Percentiles rank a stretch among this genome's conserved stretches.
Conservation (phyloP, 2,888 invertebrate species). For the Sphaerophoria taeniata region DNA sequence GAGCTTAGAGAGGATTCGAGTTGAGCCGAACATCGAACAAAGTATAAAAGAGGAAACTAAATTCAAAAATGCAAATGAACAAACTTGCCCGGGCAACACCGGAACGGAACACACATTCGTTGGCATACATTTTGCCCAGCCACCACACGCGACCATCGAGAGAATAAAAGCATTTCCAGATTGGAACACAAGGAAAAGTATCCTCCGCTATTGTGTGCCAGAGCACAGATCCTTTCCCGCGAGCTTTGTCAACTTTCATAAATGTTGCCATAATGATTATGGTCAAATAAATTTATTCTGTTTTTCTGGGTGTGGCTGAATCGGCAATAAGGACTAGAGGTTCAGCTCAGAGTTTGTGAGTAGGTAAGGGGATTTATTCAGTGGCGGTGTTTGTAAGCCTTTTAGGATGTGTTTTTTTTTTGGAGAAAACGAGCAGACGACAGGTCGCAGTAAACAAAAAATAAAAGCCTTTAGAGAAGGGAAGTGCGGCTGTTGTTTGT, state of each 20-base stretch:
- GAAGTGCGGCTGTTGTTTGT: slow-evolving; percentile 28
- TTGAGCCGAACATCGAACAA: neutral
- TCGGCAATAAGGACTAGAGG: neutral
- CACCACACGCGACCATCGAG: slow-evolving; percentile 29
- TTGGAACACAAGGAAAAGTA: neutral
- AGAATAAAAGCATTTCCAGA: slow-evolving; percentile 14
- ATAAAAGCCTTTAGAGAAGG: neutral
- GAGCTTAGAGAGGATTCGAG: neutral
- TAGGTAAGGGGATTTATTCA: neutral
- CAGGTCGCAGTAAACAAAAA: slow-evolving; percentile 17
- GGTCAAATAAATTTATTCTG: slow-evolving; percentile 65
- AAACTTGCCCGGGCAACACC: slow-evolving; percentile 19
- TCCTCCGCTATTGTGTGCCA: neutral
- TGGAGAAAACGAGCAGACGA: slow-evolving; percentile 2
- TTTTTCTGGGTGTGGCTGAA: slow-evolving; percentile 32
- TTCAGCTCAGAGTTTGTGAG: neutral
- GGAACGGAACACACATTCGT: slow-evolving; percentile 33
- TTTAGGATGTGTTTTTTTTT: slow-evolving; percentile 15
- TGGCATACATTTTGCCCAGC: slow-evolving; percentile 33
- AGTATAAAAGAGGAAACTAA: slow-evolving; percentile 13
- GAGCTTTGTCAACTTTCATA: slow-evolving; percentile 57
- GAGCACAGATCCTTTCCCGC: slow-evolving; percentile 28
- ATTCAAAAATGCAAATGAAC: slow-evolving; percentile 38
- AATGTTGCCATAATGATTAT: slow-evolving; percentile 67
- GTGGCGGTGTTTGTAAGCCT: slow-evolving; percentile 44